Evolutionary conservation across 2,113 vertebrate genomes (phyloP), one percentile per base, ranked within the genome.

Genomic region (Microtus richardsoni): DNA sequence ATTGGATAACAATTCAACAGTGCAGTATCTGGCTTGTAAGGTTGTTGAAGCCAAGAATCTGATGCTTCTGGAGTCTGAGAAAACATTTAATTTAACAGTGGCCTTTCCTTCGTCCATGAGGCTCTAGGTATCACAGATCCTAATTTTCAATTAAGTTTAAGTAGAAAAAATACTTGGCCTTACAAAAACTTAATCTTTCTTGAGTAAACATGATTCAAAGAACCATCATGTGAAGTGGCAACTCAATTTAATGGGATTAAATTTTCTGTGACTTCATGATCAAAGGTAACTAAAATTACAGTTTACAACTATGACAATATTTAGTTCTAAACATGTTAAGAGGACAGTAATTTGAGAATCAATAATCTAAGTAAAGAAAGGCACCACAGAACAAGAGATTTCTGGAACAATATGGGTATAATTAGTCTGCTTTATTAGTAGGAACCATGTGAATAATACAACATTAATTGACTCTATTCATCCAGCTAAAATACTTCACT

Each of bases 131-230:
- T 86, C 36, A 91, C 2, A 64, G 75, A 78, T 82, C 73, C n/a
- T 75, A 90, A 47, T 78, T 13, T 33, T 30, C 41, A 86, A 54
- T 92, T 93, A 94, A 93, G 47, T 89, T 92, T 96, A 97, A 96
- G 90, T 96, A 97, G 92, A 47, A 79, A 93, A 95, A 95, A 87
- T 60, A 79, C 33, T 75, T 94, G 47, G 26, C 33, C n/a, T 91
- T 93, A 83, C 41, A 95, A 90, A 95, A 94, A 91, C 7, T 71
- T 92, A 85, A 52, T 49, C 80, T 4, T 95, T 52, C 52, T 83
- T 94, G 49, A 95, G n/a, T 94, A 97, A 97, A 96, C 85, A 92
- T 84, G 87, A 91, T 91, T 95, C 78, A 93, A 95, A 87, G 79
- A 95, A 82, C 11, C 33, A 97, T 93, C 84, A 93, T 62, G 26